A percentile compares a stretch with the other conserved stretches of the same genome.
Conservation (phyloP, 1,140 invertebrate genomes). For the Eumaeus atala region DNA sequence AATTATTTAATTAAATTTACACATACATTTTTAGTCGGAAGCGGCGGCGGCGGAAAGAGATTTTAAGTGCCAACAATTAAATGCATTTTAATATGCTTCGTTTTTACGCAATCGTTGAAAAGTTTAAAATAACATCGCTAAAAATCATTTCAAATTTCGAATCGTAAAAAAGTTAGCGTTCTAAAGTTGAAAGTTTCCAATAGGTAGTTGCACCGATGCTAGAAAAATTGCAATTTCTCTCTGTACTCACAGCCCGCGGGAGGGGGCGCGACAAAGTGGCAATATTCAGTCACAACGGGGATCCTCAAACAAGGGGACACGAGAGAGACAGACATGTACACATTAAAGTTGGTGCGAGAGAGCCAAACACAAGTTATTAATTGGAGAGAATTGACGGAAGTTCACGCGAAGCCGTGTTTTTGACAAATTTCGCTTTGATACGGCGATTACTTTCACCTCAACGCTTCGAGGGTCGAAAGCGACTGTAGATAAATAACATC, state of each 20-base stretch:
- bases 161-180: too few species aligned
- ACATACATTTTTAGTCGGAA: too few species aligned
- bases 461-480: conserved; percentile 53
- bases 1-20: too few species aligned
- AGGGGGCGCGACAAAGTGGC: conserved; percentile 66
- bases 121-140: too few species aligned
- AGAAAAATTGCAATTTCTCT: conserved; percentile 64
- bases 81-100: too few species aligned
- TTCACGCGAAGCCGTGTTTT: conserved; percentile 65
- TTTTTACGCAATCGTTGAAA: too few species aligned
- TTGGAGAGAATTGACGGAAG: conserved; percentile 71
- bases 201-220: conserved; percentile 27
- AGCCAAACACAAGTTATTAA: conserved; percentile 58
- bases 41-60: too few species aligned
- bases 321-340: conserved; percentile 37
- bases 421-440: conserved; percentile 73
- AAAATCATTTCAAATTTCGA: too few species aligned
- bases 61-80: too few species aligned
- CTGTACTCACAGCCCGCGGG: conserved; percentile 58
- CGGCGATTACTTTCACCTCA: conserved; percentile 68
- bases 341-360: conserved; percentile 27
- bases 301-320: conserved; percentile 66
- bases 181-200: background rate
- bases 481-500: conserved; percentile 44
- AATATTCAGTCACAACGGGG: conserved; percentile 70